A percentile compares a stretch with the other conserved stretches of the same genome.
Conservation (phyloP, 2,888 invertebrate species). For the Hyalella azteca region DNA sequence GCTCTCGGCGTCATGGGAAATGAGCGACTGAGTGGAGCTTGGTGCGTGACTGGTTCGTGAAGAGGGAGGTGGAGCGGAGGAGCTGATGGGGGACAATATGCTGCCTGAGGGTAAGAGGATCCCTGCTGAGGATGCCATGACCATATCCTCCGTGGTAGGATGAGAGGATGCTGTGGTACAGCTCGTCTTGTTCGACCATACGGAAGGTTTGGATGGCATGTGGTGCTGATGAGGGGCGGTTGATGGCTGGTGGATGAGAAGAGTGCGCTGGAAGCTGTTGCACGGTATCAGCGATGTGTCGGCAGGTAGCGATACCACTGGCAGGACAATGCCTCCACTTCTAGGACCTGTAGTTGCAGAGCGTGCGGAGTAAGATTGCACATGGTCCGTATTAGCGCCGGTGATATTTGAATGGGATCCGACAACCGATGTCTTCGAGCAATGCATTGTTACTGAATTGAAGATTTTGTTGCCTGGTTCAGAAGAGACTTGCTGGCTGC, state of each 20-base stretch:
- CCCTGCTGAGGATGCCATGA: neutral
- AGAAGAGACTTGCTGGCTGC: neutral
- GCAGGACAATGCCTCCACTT: neutral
- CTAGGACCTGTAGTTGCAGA: no score
- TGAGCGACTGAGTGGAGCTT: neutral
- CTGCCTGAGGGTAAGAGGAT: conserved; percentile 7
- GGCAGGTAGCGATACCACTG: conserved; percentile 21
- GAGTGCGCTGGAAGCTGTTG: neutral
- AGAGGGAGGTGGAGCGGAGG: neutral
- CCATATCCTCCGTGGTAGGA: neutral
- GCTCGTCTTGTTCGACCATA: neutral
- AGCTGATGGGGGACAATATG: neutral
- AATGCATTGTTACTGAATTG: neutral
- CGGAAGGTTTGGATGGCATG: neutral
- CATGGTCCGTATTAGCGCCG: neutral
- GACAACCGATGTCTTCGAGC: neutral
- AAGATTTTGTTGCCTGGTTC: neutral
- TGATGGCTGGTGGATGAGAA: neutral
- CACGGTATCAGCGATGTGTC: conserved; percentile 32
- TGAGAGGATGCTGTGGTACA: neutral
- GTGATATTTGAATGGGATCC: no score
- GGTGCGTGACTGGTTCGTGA: neutral
- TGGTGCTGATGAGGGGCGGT: neutral
- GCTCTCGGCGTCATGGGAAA: neutral
- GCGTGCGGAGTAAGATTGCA: neutral